Base-by-base conservation (phyloP, 2,888 invertebrate genomes). In the Chalcis sispes region DNA sequence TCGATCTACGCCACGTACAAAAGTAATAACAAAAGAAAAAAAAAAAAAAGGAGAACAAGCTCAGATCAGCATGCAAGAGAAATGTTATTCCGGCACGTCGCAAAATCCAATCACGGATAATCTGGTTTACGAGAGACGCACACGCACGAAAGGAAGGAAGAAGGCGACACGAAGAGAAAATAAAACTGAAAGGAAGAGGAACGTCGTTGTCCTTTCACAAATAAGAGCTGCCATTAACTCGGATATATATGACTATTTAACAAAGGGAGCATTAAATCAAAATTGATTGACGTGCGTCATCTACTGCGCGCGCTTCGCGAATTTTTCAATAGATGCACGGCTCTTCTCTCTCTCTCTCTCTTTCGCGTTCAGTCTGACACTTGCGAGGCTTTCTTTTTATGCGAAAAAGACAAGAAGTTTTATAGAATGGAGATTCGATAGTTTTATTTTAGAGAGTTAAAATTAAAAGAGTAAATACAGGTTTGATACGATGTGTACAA, bases 211-310 rank as follows among this genome's bases (percentile, higher is more conserved):
- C 10, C 23, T 10, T 23, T 36, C 15, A 10, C 36, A 69, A 70
- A 70, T 61, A 27, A 61, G 40, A 61, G 59, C 59, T 23, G 40
- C 23, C 50, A 61, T 59, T 36, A 61, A 18, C 46, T n/a, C 48
- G 25, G 29, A 61, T 40, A 50, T 27, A 61, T 25, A 50, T 50
- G 40, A 70, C 48, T n/a, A n/a, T n/a, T 50, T 50, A 48, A 61
- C 29, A 69, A 59, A 50, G 48, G 50, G 25, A 59, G 29, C 18
- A 50, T 25, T 50, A 70, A 61, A 50, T 70, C 25, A 23, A 70
- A 70, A 70, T 59, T 70, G 61, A 70, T 70, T 25, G 59, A 56
- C 18, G 4, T 13, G n/a, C 46, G 40, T 56, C 56, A 56, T 54
- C n/a, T n/a, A 25, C 50, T 23, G 7, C 10, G 7, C 29, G 27